phyloP scores from a whole-genome alignment of 2,113 vertebrate genomes.

The Podiceps cristatus region DNA sequence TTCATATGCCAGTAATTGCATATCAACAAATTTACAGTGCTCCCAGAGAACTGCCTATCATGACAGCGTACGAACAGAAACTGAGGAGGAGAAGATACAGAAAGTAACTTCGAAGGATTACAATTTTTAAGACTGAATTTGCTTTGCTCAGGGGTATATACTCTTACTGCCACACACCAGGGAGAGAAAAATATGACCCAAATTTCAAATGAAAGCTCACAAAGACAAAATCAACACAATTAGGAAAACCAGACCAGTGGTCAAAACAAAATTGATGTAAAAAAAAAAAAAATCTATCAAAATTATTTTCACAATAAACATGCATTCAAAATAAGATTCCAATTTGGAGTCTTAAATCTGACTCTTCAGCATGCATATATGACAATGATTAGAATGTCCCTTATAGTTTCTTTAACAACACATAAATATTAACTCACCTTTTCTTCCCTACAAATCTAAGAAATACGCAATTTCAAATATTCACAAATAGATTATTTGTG shows the following conservation, averaged over 20 bases:
- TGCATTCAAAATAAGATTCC: background rate
- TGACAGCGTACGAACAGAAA: background rate
- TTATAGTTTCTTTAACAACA: background rate
- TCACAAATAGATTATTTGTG: background rate
- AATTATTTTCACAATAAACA: background rate
- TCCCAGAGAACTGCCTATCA: background rate
- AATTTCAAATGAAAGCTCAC: background rate
- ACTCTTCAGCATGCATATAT: background rate
- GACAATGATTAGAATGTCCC: background rate
- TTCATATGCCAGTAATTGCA: background rate
- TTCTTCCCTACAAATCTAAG: background rate
- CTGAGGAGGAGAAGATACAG: background rate
- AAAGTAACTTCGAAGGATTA: background rate
- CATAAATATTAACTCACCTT: background rate
- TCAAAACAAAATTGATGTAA: background rate
- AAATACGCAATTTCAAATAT: background rate
- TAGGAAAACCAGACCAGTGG: background rate
- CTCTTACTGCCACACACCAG: background rate
- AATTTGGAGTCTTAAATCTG: background rate
- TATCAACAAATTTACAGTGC: background rate
- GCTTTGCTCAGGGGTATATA: background rate
- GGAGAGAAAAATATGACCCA: background rate
- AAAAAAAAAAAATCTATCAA: background rate
- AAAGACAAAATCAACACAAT: background rate
- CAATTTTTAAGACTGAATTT: background rate